Conservation (phyloP, 2,797 vertebrate species). For the Crocodylus rhombifer region DNA sequence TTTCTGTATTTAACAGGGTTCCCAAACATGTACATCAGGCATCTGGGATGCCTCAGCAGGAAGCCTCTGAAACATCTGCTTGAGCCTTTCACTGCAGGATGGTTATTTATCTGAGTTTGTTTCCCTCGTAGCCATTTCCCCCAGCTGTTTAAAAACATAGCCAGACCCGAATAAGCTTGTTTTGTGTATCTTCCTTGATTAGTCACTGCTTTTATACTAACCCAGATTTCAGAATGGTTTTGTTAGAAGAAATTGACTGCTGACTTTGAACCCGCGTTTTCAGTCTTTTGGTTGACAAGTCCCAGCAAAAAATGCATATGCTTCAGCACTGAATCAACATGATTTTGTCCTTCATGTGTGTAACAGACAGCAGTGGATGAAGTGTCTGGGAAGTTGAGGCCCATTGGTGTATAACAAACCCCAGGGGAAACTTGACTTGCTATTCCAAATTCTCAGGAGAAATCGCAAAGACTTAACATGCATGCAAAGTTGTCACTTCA, state of each 20-base stretch:
- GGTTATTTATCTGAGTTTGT: background rate
- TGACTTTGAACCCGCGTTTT: background rate
- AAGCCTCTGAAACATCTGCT: background rate
- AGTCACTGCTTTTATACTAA: background rate
- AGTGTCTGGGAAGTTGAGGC: background rate
- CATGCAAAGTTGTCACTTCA: background rate
- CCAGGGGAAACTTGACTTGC: background rate
- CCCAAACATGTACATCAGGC: background rate
- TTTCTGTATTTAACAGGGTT: background rate
- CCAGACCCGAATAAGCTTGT: background rate
- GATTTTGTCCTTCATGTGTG: background rate
- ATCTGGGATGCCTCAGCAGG: background rate
- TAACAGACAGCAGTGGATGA: background rate
- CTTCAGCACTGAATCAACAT: background rate
- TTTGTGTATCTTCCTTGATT: background rate
- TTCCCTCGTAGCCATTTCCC: background rate
- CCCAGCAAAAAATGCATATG: background rate
- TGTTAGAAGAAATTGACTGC: background rate
- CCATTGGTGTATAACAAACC: background rate
- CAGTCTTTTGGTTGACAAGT: background rate
- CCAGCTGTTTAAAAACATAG: background rate
- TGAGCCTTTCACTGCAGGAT: accelerated
- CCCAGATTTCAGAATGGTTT: background rate
- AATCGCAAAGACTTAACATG: background rate
- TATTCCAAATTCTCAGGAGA: slow-evolving; percentile 13